phyloP scores from a whole-genome alignment of 2,888 invertebrate species.

The Odiellus spinosus region DNA sequence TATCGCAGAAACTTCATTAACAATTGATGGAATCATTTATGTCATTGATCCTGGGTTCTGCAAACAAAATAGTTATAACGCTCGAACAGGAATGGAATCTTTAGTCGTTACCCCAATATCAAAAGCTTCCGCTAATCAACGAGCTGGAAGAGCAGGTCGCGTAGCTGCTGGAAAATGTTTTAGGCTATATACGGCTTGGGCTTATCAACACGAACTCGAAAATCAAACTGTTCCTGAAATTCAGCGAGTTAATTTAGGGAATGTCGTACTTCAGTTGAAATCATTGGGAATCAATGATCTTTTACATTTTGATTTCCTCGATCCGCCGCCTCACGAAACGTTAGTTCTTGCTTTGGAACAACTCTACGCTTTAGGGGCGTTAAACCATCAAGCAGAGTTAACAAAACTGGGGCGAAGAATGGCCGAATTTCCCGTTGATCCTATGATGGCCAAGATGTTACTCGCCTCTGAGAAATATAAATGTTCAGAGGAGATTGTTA shows the following conservation, averaged over 20 bases:
- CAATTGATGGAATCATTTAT: slow-evolving; percentile 96
- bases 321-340: slow-evolving; percentile 91
- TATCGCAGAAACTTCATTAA: slow-evolving; percentile 96
- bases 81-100: slow-evolving; percentile 95
- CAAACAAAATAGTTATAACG: slow-evolving; percentile 95
- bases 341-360: slow-evolving; percentile 85
- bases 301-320: slow-evolving; percentile 94
- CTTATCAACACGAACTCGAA: slow-evolving; percentile 93
- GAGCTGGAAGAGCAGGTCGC: slow-evolving; percentile 87
- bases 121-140: slow-evolving; percentile 86
- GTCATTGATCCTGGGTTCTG: slow-evolving; percentile 99
- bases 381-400: slow-evolving; percentile 93
- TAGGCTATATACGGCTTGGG: slow-evolving; percentile 93
- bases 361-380: slow-evolving; percentile 86
- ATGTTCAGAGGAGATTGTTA: slow-evolving; percentile 90
- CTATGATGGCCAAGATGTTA: slow-evolving; percentile 98
- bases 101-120: slow-evolving; percentile 97
- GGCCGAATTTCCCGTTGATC: slow-evolving; percentile 98
- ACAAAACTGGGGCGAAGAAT: slow-evolving; percentile 92
- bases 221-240: slow-evolving; percentile 98
- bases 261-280: slow-evolving; percentile 91
- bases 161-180: slow-evolving; percentile 98
- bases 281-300: slow-evolving; percentile 94
- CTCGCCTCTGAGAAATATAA: slow-evolving; percentile 95
- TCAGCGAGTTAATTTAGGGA: slow-evolving; percentile 90